A percentile compares a stretch with the other conserved stretches of the same genome.
Evolutionary conservation across 2,888 invertebrate genomes (phyloP).

Genomic region (Argynnis bischoffii): DNA sequence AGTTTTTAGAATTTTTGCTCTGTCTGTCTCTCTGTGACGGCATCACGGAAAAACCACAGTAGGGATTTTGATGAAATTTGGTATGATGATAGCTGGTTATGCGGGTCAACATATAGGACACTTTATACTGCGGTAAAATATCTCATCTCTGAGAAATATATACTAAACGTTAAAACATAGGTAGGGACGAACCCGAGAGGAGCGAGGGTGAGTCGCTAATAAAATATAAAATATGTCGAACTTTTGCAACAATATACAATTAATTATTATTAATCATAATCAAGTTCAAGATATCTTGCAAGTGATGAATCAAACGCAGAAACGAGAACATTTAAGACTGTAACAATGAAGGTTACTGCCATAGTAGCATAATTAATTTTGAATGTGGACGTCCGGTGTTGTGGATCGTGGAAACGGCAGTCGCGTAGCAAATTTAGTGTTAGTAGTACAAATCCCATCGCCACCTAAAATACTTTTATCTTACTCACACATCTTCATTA

Average conservation of each 20-base stretch:
- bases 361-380: slow-evolving; percentile 88
- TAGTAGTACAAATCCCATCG: slow-evolving; percentile 88
- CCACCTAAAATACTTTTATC: slow-evolving; percentile 78
- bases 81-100: no score
- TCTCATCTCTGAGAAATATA: no score
- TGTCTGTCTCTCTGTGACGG: no score
- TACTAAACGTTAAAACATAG: no score
- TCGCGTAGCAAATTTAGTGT: slow-evolving; percentile 89
- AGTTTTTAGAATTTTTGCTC: no score
- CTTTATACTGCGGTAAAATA: no score
- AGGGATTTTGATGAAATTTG: no score
- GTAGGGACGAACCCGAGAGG: no score
- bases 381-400: slow-evolving; percentile 86
- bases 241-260: not conserved
- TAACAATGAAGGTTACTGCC: slow-evolving; percentile 86
- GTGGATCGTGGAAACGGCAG: slow-evolving; percentile 87
- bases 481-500: slow-evolving; percentile 7
- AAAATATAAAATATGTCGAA: not conserved
- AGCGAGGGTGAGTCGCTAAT: no score
- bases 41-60: no score
- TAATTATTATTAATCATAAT: slow-evolving; percentile 38
- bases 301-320: slow-evolving; percentile 90
- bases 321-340: slow-evolving; percentile 88
- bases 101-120: no score
- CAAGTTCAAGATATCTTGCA: slow-evolving; percentile 74